Percentiles rank a stretch among this genome's conserved stretches.
Conservation (phyloP, 1,140 invertebrate species). For the Camponotus floridanus region DNA sequence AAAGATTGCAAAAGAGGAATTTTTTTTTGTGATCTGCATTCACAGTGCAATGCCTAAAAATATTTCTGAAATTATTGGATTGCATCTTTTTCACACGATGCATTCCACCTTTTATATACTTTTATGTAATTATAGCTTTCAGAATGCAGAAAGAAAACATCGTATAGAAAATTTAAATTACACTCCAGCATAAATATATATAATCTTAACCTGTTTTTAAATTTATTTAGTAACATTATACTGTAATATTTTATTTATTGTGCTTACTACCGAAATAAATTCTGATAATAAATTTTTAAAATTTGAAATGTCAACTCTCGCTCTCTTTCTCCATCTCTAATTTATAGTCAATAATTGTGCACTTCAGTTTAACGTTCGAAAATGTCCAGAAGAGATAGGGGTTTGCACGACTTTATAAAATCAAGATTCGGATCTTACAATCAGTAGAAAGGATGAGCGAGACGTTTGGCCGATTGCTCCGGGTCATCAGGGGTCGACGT, state of each 20-base stretch:
- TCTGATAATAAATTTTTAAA: not conserved
- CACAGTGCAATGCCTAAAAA: conserved; percentile 6
- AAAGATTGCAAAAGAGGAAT: conserved; percentile 31
- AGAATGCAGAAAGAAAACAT: not conserved
- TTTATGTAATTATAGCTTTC: not conserved
- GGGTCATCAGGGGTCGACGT: conserved; percentile 77
- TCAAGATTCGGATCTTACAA: conserved; percentile 34
- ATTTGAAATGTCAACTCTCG: not conserved
- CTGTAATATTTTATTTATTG: not conserved
- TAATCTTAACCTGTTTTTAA: not conserved
- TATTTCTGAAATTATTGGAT: conserved; percentile 38
- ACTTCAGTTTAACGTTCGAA: not conserved
- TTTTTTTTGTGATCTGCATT: conserved; percentile 35
- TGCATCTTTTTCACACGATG: not conserved
- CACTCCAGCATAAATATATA: not conserved
- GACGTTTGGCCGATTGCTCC: conserved; percentile 48
- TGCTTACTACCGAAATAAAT: not conserved
- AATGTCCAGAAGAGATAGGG: not conserved
- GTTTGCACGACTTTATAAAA: conserved; percentile 46
- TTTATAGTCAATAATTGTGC: not conserved
- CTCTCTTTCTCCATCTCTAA: no score
- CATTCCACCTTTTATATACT: not conserved
- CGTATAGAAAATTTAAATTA: not conserved
- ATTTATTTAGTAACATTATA: not conserved
- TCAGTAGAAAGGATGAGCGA: conserved; percentile 57